Evolutionary conservation across 1,140 invertebrate genomes (phyloP), one percentile per base, ranked within the genome.

Genomic region (Drosophila virilis): DNA sequence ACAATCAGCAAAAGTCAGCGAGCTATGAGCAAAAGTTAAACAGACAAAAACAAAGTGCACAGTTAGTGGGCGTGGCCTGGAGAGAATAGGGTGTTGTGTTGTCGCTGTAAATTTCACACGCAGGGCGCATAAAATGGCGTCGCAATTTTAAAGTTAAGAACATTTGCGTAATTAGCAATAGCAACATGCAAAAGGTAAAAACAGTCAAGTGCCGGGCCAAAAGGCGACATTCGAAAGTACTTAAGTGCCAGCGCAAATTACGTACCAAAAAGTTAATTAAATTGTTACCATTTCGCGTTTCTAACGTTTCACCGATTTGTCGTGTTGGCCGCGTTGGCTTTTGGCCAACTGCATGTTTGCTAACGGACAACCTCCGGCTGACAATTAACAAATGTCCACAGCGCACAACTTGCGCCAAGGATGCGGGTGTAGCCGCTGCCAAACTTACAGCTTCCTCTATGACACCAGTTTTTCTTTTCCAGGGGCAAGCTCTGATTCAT

Each of bases 381-480:
- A 88, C 83, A 86, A 86, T 86, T 86, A 88, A 88, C 82, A 88
- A 86, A 88, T 86, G 82, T 82, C 82, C 78, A 77, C 70, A 62
- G 48, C 67, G 71, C 66, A 80, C 57, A 67, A 74, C 70, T 77
- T 73, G 33, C 33, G n/a, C 46, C 45, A 59, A 55, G 52, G 70
- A 78, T 80, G 78, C 61, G 78, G 74, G 81, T 52, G 65, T 35
- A 46, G 51, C 43, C 7, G 40, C 48, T 12, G 50, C 50, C 50
- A 52, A 48, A 8, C 40, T 8, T 38, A 15, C 50, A 65, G 28
- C 6, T 3, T 12, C 6, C 22, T 60, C 57, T 73, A 68, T 62
- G 51, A 82, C 37, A 82, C 40, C 59, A 8, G 5, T 15, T 40
- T 42, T 45, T 51, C 10, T 48, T 43, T 57, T 13, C 32, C 15